Base-by-base conservation (phyloP, 2,888 invertebrate species). In the Antitype chi region DNA sequence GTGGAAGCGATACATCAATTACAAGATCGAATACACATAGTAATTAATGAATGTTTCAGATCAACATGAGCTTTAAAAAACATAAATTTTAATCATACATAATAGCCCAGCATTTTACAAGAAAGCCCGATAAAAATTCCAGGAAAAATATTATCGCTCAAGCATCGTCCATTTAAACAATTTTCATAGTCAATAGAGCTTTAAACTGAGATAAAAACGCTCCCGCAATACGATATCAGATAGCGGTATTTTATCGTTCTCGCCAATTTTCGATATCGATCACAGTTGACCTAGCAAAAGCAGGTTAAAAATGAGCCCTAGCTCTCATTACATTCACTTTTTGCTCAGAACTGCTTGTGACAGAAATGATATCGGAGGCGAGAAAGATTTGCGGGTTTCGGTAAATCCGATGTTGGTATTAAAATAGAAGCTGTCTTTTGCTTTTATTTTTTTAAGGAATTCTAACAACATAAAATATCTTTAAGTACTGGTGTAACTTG, bases 261-360 rank as follows among this genome's bases (percentile, higher is more conserved):
- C 86, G 70, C 76, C 59, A 76, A 76, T 81, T 84, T 81, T 76
- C 74, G 78, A 87, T 86, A 81, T 47, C 66, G 74, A 83, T 79
- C 81, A 69, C 71, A 71, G 67, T 71, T 87, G 79, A 86, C 84
- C 85, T 77, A 71, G 80, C 63, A 64, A 64, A 63, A 70, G 64
- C 81, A 83, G 78, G 76, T 74, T 81, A 84, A 80, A 80, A 85
- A 88, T 85, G 78, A 77, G 64, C 32, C 74, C 76, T 76, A 82
- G 71, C 47, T 80, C 80, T 81, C 85, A 82, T 87, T 85, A 88
- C 72, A 79, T 85, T 87, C 74, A 72, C 72, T 84, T 87, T 84
- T 88, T 81, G 63, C 73, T 63, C 32, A 28, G 63, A 43, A 66
- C 80, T 84, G 77, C 75, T 69, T 78, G 68, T 76, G 80, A 80